Conservation (phyloP, 2,113 vertebrate species). For the Ptilorrhoa leucosticta region DNA sequence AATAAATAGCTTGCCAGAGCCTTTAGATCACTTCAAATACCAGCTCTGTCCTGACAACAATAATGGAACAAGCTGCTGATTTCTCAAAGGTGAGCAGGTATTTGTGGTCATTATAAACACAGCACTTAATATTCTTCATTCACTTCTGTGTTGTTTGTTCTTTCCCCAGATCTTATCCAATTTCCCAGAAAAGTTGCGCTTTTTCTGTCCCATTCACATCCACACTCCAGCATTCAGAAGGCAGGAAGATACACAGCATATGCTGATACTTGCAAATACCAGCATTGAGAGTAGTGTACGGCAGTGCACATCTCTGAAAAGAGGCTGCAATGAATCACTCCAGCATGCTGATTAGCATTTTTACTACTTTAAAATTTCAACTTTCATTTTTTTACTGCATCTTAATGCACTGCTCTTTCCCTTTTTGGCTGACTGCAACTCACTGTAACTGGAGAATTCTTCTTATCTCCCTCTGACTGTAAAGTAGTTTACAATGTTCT, state of each 20-base stretch:
- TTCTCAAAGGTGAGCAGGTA: background rate
- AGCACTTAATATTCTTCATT: background rate
- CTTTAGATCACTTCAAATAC: background rate
- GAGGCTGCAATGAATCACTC: conserved; percentile 16
- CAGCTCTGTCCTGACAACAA: background rate
- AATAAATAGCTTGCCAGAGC: background rate
- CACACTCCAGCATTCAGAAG: background rate
- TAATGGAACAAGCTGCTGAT: background rate
- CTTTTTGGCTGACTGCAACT: conserved; percentile 1
- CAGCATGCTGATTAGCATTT: conserved; percentile 24
- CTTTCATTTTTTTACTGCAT: conserved; percentile 19
- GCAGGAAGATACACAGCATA: background rate
- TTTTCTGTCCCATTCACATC: background rate
- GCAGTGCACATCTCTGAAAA: background rate
- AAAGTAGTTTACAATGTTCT: conserved; percentile 17
- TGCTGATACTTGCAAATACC: conserved; percentile 17
- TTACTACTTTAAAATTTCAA: conserved; percentile 29
- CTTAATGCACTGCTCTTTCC: conserved; percentile 8
- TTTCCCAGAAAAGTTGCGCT: background rate
- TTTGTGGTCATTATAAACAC: background rate
- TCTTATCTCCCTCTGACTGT: conserved; percentile 10
- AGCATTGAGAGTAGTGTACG: background rate
- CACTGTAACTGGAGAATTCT: conserved; percentile 11
- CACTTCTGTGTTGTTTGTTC: background rate
- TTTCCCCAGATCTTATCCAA: background rate